Evolutionary conservation across 2,888 invertebrate species (phyloP).

Genomic region (Monoplex corrugatus): DNA sequence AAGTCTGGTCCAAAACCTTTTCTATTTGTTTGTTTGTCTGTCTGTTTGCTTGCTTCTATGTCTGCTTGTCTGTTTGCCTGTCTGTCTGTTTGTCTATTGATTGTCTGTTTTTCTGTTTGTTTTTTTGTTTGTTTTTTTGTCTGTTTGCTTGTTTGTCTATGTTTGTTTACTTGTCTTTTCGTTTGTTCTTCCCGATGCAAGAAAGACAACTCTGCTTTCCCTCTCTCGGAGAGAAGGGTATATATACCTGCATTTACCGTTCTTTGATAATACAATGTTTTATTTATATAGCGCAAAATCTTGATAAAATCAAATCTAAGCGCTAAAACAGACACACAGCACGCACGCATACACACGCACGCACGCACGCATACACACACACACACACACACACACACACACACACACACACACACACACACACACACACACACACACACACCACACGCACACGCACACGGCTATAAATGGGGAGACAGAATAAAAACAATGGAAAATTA

Average conservation of each 20-base stretch:
- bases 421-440: constrained; percentile 2
- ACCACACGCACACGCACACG: background rate
- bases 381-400: constrained; percentile 18
- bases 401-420: background rate
- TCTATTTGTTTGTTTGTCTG: background rate
- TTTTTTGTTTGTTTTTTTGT: too few species aligned
- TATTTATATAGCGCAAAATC: too few species aligned
- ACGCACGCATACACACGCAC: background rate
- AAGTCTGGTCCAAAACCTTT: too few species aligned
- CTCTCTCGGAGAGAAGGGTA: too few species aligned
- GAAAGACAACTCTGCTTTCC: too few species aligned
- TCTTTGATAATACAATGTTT: too few species aligned
- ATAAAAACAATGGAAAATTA: too few species aligned
- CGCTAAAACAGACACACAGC: background rate
- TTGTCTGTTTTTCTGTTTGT: background rate
- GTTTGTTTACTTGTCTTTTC: background rate
- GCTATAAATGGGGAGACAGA: too few species aligned
- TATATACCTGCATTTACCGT: too few species aligned
- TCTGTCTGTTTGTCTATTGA: background rate
- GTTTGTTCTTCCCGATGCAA: background rate
- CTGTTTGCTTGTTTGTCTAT: background rate
- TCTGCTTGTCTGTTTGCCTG: background rate
- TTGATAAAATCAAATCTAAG: too few species aligned
- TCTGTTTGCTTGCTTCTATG: background rate
- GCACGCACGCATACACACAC: constrained; percentile 7